Percentiles rank a stretch among this genome's conserved stretches.
These are phyloP conservation scores for Crepidodera aurea DNA, from an alignment of 2,888 invertebrate species.

Conservation along the genomic window DNA sequence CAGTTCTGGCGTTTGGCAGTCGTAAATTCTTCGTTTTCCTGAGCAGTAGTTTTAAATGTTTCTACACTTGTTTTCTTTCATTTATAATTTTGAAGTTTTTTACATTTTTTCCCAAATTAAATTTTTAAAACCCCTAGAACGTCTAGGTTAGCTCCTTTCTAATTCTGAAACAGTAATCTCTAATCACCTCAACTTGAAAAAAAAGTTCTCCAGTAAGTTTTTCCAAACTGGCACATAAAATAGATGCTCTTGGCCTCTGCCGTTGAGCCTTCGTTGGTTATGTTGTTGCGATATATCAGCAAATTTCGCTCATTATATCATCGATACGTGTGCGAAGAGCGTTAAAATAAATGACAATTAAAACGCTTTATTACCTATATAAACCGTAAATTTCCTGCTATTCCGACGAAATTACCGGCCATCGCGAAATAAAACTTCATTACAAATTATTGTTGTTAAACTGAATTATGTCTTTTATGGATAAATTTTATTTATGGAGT, in stretches of 20 bases:
- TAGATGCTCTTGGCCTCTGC: background rate
- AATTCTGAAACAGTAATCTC: too few species aligned
- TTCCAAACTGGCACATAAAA: background rate
- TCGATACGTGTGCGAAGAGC: slow-evolving; percentile 38
- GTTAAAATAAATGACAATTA: slow-evolving; percentile 43
- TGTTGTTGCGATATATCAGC: slow-evolving; percentile 36
- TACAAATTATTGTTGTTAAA: slow-evolving; percentile 26
- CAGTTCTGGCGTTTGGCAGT: too few species aligned
- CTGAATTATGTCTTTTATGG: slow-evolving; percentile 10
- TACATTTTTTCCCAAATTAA: too few species aligned
- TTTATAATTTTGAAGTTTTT: too few species aligned
- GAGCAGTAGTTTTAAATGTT: too few species aligned
- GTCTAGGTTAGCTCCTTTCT: too few species aligned
- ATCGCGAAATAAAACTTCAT: slow-evolving; percentile 25
- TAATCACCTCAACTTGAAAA: too few species aligned
- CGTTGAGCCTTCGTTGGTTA: background rate
- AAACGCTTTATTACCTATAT: slow-evolving; percentile 41
- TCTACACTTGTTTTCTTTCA: too few species aligned
- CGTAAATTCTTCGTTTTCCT: too few species aligned
- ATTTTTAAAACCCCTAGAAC: too few species aligned
- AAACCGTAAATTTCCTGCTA: slow-evolving; percentile 35
- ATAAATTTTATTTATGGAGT: background rate
- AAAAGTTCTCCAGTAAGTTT: too few species aligned
- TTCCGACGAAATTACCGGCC: slow-evolving; percentile 27
- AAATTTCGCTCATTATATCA: slow-evolving; percentile 37